These are phyloP conservation scores for Elmis aenea DNA, from an alignment of 2,888 invertebrate species.

Conservation along the genomic window DNA sequence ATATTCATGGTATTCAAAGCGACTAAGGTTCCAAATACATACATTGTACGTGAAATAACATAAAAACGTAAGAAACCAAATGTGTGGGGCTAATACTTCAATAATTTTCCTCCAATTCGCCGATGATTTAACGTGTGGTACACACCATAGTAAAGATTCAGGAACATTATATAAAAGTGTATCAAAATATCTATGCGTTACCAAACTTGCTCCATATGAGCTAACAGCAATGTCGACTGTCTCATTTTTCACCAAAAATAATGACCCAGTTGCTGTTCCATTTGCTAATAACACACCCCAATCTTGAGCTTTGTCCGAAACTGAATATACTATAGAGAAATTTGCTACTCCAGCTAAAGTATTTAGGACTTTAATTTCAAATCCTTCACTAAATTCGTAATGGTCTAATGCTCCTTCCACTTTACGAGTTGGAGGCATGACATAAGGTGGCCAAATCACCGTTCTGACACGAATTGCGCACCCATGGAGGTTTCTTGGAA, in stretches of 20 bases:
- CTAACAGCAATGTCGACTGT: constrained; percentile 37
- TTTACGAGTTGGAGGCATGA: constrained; percentile 27
- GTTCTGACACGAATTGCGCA: constrained; percentile 35
- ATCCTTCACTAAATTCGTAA: constrained; percentile 24
- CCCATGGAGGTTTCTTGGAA: constrained; percentile 32
- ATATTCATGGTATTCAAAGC: constrained; percentile 9
- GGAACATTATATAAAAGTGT: constrained; percentile 34
- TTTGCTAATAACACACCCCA: constrained; percentile 30
- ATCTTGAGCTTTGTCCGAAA: constrained; percentile 19
- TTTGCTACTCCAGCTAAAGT: constrained; percentile 30
- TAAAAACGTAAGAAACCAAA: constrained; percentile 19
- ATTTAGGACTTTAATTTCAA: constrained; percentile 32
- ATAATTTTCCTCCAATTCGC: constrained; percentile 28
- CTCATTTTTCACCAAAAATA: constrained; percentile 28
- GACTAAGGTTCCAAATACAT: constrained; percentile 12
- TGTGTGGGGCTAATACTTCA: constrained; percentile 15
- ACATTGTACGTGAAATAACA: constrained; percentile 10
- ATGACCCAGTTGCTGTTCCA: constrained; percentile 30
- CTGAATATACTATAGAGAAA: constrained; percentile 27
- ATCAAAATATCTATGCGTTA: constrained; percentile 33
- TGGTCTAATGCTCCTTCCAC: constrained; percentile 7
- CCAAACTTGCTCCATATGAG: constrained; percentile 33
- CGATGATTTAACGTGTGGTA: constrained; percentile 33
- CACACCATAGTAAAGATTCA: constrained; percentile 38
- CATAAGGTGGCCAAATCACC: constrained; percentile 38